These are phyloP conservation scores for Macroramphosus scolopax DNA, from an alignment of 2,797 vertebrate genomes.

Conservation along the genomic window DNA sequence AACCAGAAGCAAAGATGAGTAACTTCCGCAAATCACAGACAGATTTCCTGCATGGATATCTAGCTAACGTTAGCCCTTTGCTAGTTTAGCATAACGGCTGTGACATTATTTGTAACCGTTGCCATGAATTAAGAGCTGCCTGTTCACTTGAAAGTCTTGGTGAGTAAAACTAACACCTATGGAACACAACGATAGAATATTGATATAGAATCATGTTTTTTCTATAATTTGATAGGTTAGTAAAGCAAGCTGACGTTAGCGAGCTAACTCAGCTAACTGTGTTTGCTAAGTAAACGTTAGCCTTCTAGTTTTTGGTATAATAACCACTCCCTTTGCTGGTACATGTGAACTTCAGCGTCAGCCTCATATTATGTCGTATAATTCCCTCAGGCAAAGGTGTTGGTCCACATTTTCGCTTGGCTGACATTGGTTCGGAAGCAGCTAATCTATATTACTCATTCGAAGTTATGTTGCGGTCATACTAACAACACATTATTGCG, in stretches of 20 bases:
- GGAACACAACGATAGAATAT: too few species aligned
- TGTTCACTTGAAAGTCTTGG: conserved; percentile 23
- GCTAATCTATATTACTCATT: too few species aligned
- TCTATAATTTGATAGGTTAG: background rate
- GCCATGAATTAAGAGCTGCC: conserved; percentile 48
- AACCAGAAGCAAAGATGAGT: conserved; percentile 26
- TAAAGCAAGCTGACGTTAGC: background rate
- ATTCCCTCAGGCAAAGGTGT: too few species aligned
- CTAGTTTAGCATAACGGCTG: conserved; percentile 18
- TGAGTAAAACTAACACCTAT: conserved; percentile 15
- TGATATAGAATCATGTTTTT: too few species aligned
- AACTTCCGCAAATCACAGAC: conserved; percentile 26
- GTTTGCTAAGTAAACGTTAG: conserved; percentile 1
- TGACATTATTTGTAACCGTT: conserved; percentile 1
- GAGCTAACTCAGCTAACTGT: conserved; percentile 14
- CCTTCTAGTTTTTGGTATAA: background rate
- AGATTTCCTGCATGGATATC: background rate
- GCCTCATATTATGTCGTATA: too few species aligned
- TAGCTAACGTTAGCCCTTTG: conserved; percentile 29
- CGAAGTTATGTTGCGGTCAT: too few species aligned
- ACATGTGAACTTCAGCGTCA: too few species aligned
- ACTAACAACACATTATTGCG: too few species aligned
- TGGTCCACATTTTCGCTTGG: too few species aligned
- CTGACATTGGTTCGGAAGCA: too few species aligned
- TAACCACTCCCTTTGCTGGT: background rate